Conservation (phyloP, 2,797 vertebrate species). For the Onychomys leucogaster region DNA sequence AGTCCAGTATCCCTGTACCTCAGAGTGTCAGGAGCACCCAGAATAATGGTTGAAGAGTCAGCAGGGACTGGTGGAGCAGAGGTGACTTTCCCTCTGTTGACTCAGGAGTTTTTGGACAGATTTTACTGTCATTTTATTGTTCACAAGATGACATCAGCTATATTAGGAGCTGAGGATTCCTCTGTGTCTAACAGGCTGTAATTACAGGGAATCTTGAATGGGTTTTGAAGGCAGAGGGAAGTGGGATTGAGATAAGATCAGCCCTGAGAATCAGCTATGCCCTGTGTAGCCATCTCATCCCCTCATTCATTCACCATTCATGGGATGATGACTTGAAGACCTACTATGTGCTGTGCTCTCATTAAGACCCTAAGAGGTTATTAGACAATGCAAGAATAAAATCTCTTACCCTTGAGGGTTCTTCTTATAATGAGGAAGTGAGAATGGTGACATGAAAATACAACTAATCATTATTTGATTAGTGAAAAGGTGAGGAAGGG, state of each 20-base stretch:
- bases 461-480: neutral
- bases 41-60: accelerated
- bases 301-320: neutral
- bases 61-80: accelerated
- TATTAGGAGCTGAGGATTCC: too few relatives aligned
- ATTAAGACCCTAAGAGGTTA: neutral
- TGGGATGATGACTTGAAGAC: neutral
- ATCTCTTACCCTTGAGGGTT: accelerated
- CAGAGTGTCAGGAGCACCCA: accelerated
- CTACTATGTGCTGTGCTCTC: neutral
- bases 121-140: too few relatives aligned
- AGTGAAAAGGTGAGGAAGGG: neutral
- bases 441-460: neutral
- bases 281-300: accelerated
- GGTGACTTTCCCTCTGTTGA: accelerated
- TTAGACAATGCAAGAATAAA: neutral
- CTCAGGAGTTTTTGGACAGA: too few relatives aligned
- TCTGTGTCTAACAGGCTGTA: neutral
- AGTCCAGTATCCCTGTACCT: accelerated
- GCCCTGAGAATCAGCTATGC: neutral
- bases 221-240: neutral
- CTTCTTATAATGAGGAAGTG: neutral
- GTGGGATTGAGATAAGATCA: accelerated
- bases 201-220: accelerated
- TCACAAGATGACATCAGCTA: too few relatives aligned